phyloP scores from a whole-genome alignment of 2,797 vertebrate species.

The Danio tinwini region DNA sequence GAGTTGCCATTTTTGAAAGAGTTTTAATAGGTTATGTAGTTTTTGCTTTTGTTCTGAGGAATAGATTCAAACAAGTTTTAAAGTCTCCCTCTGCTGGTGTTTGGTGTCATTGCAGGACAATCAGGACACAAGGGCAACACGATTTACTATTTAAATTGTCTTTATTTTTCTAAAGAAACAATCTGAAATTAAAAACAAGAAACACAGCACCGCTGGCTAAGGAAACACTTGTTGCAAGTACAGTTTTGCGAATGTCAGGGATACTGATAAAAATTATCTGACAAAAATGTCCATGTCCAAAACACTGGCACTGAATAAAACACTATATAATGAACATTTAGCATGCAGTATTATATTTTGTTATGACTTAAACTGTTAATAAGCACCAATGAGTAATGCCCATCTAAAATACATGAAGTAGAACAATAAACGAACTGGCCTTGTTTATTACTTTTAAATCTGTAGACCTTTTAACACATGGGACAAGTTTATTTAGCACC shows the following conservation, averaged over 20 bases:
- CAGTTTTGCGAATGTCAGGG: conserved; percentile 11
- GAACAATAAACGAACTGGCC: conserved; percentile 33
- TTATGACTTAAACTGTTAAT: conserved; percentile 3
- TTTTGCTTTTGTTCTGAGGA: background rate
- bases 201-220: conserved; percentile 15
- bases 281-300: background rate
- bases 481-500: background rate
- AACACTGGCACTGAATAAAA: conserved; percentile 24
- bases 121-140: background rate
- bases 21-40: background rate
- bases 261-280: background rate
- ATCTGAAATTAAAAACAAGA: conserved; percentile 16
- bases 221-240: conserved; percentile 7
- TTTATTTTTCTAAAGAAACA: conserved; percentile 5
- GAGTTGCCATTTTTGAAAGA: too few relatives aligned
- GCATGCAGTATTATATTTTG: conserved; percentile 32
- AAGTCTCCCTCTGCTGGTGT: conserved; percentile 42
- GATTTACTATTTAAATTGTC: background rate
- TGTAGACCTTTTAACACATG: background rate
- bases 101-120: background rate
- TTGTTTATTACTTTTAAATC: background rate
- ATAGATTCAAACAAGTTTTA: background rate
- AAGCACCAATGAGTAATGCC: conserved; percentile 38
- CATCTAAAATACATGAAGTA: conserved; percentile 17
- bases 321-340: conserved; percentile 5